These are phyloP conservation scores for Helarctos malayanus DNA, from an alignment of 2,797 vertebrate genomes.

Conservation along the genomic window DNA sequence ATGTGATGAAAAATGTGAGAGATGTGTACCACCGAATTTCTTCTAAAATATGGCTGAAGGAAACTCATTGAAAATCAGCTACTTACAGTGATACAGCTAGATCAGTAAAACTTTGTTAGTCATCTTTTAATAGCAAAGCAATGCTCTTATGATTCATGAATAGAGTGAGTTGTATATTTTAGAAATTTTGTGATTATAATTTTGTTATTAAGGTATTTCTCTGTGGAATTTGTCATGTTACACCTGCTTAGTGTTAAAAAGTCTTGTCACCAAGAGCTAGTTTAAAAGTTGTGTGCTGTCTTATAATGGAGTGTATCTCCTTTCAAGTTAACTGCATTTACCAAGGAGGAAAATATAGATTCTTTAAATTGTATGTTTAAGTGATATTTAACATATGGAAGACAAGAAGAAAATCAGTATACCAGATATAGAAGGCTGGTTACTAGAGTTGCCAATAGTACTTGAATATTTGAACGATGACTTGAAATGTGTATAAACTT, in stretches of 20 bases:
- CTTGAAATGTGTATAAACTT: slow-evolving; percentile 43
- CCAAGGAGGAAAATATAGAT: not conserved
- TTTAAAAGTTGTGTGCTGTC: slow-evolving; percentile 19
- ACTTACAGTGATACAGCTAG: not conserved
- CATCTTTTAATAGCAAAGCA: slow-evolving; percentile 16
- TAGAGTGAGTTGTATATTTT: not conserved
- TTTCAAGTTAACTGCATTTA: slow-evolving; percentile 52
- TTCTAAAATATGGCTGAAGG: slow-evolving; percentile 8
- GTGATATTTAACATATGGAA: slow-evolving; percentile 14
- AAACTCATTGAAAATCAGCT: slow-evolving; percentile 2
- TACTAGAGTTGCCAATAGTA: slow-evolving; percentile 39
- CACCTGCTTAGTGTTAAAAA: slow-evolving; percentile 5
- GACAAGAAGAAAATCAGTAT: slow-evolving; percentile 12
- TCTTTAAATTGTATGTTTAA: slow-evolving; percentile 20
- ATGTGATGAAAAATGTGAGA: slow-evolving; percentile 10
- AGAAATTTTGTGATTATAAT: not conserved
- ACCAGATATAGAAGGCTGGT: not conserved
- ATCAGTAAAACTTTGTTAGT: slow-evolving; percentile 43
- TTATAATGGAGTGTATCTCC: not conserved
- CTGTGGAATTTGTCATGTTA: slow-evolving; percentile 43
- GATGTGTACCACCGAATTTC: not conserved
- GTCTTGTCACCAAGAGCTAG: not conserved
- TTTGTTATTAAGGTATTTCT: slow-evolving; percentile 46
- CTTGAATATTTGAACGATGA: slow-evolving; percentile 34
- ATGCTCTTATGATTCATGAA: not conserved